A percentile compares a stretch with the other conserved stretches of the same genome.
These are phyloP conservation scores for Myrmecophaga tridactyla DNA, from an alignment of 2,113 vertebrate species.

Conservation along the genomic window DNA sequence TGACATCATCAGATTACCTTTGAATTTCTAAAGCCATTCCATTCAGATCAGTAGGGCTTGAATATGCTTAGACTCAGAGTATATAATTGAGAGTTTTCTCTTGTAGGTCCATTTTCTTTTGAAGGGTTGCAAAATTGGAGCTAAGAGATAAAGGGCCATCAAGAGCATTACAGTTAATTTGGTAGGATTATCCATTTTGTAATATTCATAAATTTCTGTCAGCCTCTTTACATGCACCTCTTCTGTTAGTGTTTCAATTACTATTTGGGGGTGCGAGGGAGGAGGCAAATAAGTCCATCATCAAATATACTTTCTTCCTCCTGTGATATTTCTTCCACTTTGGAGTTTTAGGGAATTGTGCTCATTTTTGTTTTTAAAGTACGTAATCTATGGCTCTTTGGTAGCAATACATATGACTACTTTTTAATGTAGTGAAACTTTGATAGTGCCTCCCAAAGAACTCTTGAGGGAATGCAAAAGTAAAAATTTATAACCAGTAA, in stretches of 20 bases:
- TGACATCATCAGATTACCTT: constrained; percentile 61
- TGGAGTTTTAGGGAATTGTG: neutral
- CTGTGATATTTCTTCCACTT: neutral
- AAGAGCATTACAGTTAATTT: constrained; percentile 54
- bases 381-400: neutral
- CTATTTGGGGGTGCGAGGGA: too few relatives aligned
- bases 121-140: constrained; percentile 47
- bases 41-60: neutral
- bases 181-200: constrained; percentile 20
- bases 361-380: constrained; percentile 43
- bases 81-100: constrained; percentile 50
- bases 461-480: neutral
- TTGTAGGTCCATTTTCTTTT: constrained; percentile 50
- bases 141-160: constrained; percentile 50
- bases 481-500: neutral
- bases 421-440: constrained; percentile 16
- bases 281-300: neutral
- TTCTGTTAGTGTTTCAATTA: neutral
- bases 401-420: neutral
- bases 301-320: constrained; percentile 5
- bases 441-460: neutral
- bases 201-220: constrained; percentile 39
- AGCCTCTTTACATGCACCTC: neutral
- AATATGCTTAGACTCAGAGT: constrained; percentile 20
- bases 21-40: constrained; percentile 58